A percentile compares a stretch with the other conserved stretches of the same genome.
These are phyloP conservation scores for Sarcophaga peregrina DNA, from an alignment of 1,140 invertebrate species.

Conservation along the genomic window DNA sequence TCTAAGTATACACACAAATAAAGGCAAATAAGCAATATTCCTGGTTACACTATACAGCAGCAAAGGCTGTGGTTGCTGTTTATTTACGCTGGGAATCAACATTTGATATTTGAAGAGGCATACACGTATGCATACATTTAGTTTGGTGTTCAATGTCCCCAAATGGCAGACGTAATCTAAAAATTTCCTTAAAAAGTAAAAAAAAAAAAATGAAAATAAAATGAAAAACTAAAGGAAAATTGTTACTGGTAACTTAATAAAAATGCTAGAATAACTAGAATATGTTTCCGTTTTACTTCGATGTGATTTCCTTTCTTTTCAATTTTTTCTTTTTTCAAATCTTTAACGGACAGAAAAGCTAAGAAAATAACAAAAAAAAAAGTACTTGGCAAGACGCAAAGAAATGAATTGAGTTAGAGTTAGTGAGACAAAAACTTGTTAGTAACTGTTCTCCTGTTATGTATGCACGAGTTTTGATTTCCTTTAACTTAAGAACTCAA, in stretches of 20 bases:
- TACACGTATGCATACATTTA: neutral
- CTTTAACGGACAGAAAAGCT: too few relatives aligned
- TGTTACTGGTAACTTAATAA: neutral
- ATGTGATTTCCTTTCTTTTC: neutral
- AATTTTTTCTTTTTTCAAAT: too few relatives aligned
- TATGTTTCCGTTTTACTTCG: conserved; percentile 5
- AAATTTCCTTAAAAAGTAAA: neutral
- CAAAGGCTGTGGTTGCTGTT: neutral
- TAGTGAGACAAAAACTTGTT: too few relatives aligned
- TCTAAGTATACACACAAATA: neutral
- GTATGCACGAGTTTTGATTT: neutral
- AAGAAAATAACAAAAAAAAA: too few relatives aligned
- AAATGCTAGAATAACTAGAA: conserved; percentile 5
- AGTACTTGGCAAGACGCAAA: too few relatives aligned
- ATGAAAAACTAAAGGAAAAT: neutral
- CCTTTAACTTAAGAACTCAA: neutral
- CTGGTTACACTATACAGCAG: neutral
- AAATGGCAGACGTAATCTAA: conserved; percentile 14
- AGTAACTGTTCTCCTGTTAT: too few relatives aligned
- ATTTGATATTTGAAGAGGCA: neutral
- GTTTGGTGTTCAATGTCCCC: neutral
- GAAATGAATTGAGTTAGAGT: too few relatives aligned
- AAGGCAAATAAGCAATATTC: neutral
- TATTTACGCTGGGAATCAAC: neutral
- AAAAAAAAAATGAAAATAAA: neutral